These are phyloP conservation scores for Cepaea nemoralis DNA, from an alignment of 1,140 invertebrate species.

Conservation along the genomic window DNA sequence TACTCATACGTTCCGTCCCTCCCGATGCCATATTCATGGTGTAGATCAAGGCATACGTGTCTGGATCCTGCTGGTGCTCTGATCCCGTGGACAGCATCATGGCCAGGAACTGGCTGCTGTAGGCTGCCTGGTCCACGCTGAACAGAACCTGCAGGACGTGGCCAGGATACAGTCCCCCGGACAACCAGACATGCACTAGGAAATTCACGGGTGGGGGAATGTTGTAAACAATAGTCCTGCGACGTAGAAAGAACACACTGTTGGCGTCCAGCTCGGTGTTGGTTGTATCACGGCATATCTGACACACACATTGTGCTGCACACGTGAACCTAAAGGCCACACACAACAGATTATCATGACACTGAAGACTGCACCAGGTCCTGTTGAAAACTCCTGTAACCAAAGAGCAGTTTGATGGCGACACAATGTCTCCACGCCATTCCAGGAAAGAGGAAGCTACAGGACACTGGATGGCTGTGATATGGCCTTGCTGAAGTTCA, in stretches of 20 bases:
- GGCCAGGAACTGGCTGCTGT: not conserved
- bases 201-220: not conserved
- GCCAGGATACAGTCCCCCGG: not conserved
- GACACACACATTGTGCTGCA: not conserved
- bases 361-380: not conserved
- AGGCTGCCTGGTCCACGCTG: not conserved
- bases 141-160: not conserved
- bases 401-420: not conserved
- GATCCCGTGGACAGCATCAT: not conserved
- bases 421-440: not conserved
- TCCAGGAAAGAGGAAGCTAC: not conserved
- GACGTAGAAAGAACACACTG: not conserved
- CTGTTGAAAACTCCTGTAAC: not conserved
- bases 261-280: not conserved
- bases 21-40: not conserved
- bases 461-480: not conserved
- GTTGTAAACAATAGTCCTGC: not conserved
- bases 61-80: not conserved
- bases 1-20: not conserved
- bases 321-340: not conserved
- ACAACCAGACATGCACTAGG: not conserved
- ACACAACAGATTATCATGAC: not conserved
- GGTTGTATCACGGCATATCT: not conserved
- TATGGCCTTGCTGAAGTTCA: not conserved
- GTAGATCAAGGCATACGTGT: not conserved